Evolutionary conservation across 2,113 vertebrate species (phyloP).

Genomic region (Grammomys dolichurus): DNA sequence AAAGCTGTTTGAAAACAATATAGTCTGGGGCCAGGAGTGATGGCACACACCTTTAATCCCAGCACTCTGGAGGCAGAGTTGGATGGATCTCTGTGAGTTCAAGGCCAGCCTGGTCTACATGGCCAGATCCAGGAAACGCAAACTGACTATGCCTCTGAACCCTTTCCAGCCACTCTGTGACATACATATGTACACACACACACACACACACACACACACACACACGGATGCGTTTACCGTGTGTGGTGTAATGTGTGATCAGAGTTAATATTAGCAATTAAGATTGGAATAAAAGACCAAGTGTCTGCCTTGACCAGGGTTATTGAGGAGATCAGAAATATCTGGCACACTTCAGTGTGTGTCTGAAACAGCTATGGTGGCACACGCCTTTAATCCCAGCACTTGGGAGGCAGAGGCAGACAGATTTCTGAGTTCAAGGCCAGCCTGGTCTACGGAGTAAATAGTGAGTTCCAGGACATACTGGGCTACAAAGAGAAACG

Average conservation of each 20-base stretch:
- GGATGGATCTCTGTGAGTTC: neutral
- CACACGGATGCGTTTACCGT: neutral
- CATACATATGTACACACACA: neutral
- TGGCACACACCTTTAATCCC: neutral
- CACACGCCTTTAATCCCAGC: too few species aligned
- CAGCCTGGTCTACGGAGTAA: too few species aligned
- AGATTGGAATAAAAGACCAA: too few species aligned
- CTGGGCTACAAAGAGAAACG: too few species aligned
- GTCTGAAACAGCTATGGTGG: neutral
- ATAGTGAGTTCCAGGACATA: too few species aligned
- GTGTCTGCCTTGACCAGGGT: neutral
- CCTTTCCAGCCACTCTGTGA: neutral
- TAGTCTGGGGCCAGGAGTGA: neutral
- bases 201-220: neutral
- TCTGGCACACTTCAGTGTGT: neutral
- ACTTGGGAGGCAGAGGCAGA: too few species aligned
- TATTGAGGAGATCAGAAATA: neutral
- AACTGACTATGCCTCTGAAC: neutral
- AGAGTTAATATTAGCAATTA: neutral
- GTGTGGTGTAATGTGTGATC: neutral
- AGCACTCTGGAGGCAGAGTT: neutral
- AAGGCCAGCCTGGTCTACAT: neutral
- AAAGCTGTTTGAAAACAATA: neutral
- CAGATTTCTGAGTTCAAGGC: too few species aligned
- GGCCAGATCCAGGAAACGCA: neutral